Evolutionary conservation across 2,888 invertebrate genomes (phyloP).

Genomic region (Onchidella celtica): DNA sequence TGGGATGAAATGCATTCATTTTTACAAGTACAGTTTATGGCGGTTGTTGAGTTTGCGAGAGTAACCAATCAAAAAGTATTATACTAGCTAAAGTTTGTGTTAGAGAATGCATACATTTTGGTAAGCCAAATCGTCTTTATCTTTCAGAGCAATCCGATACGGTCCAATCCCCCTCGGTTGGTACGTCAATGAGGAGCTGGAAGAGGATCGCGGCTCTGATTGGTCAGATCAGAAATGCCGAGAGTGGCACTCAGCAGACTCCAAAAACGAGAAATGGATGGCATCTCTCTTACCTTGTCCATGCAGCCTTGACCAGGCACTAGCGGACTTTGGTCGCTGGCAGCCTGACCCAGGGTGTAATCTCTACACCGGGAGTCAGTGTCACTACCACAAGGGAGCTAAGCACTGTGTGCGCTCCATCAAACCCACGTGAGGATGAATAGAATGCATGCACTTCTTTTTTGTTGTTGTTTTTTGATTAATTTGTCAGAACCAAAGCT

Average conservation of each 20-base stretch:
- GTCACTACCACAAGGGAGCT: constrained; percentile 91
- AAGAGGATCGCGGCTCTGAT: constrained; percentile 84
- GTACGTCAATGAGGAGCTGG: constrained; percentile 65
- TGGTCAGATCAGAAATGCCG: constrained; percentile 94
- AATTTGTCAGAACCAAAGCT: too few species aligned
- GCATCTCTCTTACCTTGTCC: constrained; percentile 85
- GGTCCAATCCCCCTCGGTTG: constrained; percentile 70
- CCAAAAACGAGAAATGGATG: constrained; percentile 90
- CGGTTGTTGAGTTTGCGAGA: too few species aligned
- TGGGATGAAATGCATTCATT: too few species aligned
- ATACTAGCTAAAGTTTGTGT: too few species aligned
- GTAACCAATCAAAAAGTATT: too few species aligned
- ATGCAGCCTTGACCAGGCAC: constrained; percentile 93
- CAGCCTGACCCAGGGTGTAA: constrained; percentile 84
- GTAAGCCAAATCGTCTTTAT: too few species aligned
- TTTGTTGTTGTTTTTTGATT: too few species aligned
- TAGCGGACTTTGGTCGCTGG: constrained; percentile 94
- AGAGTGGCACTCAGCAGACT: constrained; percentile 95
- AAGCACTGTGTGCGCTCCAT: constrained; percentile 95
- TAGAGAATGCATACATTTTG: too few species aligned
- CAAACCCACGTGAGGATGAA: constrained; percentile 89
- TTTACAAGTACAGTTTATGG: too few species aligned
- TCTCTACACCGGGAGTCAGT: constrained; percentile 82
- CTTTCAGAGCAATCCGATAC: constrained; percentile 65
- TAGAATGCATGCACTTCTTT: too few species aligned